phyloP scores from a whole-genome alignment of 2,113 vertebrate genomes.

The Coturnix japonica region DNA sequence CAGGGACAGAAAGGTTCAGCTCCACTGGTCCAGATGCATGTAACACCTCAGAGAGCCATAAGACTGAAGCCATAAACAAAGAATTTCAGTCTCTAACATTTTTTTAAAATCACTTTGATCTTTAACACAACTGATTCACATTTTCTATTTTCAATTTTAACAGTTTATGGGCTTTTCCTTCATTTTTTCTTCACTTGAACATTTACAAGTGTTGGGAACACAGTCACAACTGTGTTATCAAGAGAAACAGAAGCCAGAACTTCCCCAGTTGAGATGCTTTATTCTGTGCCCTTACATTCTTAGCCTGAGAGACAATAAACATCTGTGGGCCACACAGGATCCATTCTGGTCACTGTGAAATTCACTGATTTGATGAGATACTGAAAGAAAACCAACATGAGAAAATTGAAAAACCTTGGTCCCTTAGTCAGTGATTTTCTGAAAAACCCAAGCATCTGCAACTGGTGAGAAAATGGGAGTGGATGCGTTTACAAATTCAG shows the following conservation, averaged over 20 bases:
- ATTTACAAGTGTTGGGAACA: neutral
- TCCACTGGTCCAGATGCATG: neutral
- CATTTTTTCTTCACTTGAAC: neutral
- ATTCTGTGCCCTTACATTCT: neutral
- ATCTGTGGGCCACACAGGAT: neutral
- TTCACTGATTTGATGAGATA: neutral
- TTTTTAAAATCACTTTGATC: neutral
- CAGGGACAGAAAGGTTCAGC: neutral
- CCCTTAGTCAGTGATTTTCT: neutral
- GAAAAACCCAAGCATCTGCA: neutral
- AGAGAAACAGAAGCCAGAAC: neutral
- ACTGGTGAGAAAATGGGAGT: neutral
- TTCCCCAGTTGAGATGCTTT: neutral
- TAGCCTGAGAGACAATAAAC: neutral
- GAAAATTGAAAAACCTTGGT: neutral
- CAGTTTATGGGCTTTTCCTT: neutral
- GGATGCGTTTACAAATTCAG: neutral
- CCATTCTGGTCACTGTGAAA: neutral
- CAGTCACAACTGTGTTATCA: neutral
- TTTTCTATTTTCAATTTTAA: conserved; percentile 7
- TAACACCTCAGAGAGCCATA: neutral
- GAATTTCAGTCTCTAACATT: neutral
- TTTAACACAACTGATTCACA: neutral
- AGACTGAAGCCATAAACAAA: neutral
- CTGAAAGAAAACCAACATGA: neutral